These are phyloP conservation scores for Reticulitermes speratus DNA, from an alignment of 1,140 invertebrate species.

Conservation along the genomic window DNA sequence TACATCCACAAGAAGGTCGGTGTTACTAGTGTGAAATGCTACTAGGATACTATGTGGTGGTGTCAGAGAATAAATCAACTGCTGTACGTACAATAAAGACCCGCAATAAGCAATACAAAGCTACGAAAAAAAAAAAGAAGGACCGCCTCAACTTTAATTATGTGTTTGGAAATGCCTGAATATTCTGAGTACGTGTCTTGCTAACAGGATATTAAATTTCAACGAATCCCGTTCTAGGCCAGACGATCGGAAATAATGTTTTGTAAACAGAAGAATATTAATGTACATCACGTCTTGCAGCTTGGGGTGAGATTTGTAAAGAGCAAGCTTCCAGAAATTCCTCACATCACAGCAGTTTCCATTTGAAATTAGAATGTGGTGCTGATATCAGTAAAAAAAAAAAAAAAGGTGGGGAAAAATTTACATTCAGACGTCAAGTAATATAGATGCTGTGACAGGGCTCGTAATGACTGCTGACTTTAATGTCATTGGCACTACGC, in stretches of 20 bases:
- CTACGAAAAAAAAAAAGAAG: too few species aligned
- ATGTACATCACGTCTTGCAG: not conserved
- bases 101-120: too few species aligned
- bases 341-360: not conserved
- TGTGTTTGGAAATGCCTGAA: not conserved
- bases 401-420: not conserved
- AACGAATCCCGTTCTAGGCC: not conserved
- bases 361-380: conserved; percentile 7
- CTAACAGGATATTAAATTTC: not conserved
- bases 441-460: not conserved
- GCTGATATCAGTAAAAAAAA: not conserved
- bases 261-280: not conserved
- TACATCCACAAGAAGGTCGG: too few species aligned
- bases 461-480: not conserved
- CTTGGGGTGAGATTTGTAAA: not conserved
- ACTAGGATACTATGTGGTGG: too few species aligned
- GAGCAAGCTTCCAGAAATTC: not conserved
- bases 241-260: conserved; percentile 2
- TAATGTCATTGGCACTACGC: not conserved
- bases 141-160: too few species aligned
- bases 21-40: too few species aligned
- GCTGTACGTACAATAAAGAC: too few species aligned
- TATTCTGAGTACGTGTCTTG: not conserved
- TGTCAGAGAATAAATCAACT: too few species aligned
- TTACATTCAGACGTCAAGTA: not conserved